Base-by-base conservation (phyloP, 2,113 vertebrate genomes). In the Pao palembangensis region DNA sequence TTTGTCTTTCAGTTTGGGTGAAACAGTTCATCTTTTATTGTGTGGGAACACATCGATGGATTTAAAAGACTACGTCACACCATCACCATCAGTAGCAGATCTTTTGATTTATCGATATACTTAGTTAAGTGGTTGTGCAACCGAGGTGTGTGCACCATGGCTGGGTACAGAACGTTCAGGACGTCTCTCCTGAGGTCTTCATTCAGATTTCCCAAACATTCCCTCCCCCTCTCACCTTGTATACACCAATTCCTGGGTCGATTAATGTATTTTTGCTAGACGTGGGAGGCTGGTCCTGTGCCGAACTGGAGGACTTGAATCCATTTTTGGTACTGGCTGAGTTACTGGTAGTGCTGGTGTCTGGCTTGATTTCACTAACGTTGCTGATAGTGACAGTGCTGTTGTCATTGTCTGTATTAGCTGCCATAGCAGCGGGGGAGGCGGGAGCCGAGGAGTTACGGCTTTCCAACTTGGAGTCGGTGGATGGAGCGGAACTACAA, bases 191-290 rank as follows among this genome's bases (percentile, higher is more conserved):
- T 28, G 25, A 28, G 25, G 25, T 28, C 25, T 43, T 51, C 49
- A 28, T 55, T 0, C 15, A 58, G 42, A 60, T 12, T 51, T 14
- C 16, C 20, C 8, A 64, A 51, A 38, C 44, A 57, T 31, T 56
- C 11, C 19, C 41, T 34, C 1, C 13, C 38, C 19, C 71, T 43
- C 90, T 76, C 90, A 97, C 97, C 94, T 96, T 98, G 86, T 95
- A 98, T 14, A 91, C 71, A 56, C 97, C 97, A 65, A 99, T 91
- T 52, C 94, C 95, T 52, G 96, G 93, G 85, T 97, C 91, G 69
- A 92, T 85, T 38, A 98, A 93, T 75, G 91, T 86, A 0, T 89
- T 89, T 28, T 83, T 91, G 83, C 93, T 88, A 61, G 96, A 98
- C 65, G 94, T 95, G 64, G 94, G 93, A 0, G 94, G 93, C 71